phyloP scores from a whole-genome alignment of 2,888 invertebrate genomes.

The Tholera decimalis region DNA sequence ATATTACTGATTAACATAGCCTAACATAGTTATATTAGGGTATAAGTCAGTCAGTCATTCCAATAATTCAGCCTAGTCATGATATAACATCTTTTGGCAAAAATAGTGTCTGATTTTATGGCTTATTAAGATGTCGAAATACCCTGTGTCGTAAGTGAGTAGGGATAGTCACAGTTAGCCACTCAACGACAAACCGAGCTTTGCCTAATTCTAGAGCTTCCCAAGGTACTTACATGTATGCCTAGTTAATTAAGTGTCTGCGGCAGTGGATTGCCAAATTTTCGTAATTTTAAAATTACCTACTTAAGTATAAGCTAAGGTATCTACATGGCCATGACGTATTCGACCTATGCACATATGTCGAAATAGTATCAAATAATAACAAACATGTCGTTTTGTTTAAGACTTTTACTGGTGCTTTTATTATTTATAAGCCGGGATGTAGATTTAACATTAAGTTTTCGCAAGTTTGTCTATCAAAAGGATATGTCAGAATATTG shows the following conservation, averaged over 20 bases:
- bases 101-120: no score
- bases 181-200: no score
- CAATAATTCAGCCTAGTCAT: no score
- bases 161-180: no score
- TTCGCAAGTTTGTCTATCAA: conserved; percentile 74
- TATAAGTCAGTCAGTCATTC: no score
- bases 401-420: conserved; percentile 33
- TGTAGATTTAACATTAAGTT: conserved; percentile 32
- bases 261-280: background rate
- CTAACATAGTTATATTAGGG: no score
- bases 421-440: conserved; percentile 43
- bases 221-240: no score
- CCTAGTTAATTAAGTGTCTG: background rate
- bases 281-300: conserved; percentile 7
- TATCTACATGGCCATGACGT: conserved; percentile 54
- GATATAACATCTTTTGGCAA: no score
- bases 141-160: no score
- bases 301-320: background rate
- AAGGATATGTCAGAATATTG: conserved; percentile 85
- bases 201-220: no score
- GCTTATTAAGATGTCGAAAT: no score
- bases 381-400: conserved; percentile 51
- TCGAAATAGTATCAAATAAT: conserved; percentile 1
- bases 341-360: background rate
- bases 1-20: no score